Conservation (phyloP, 2,888 invertebrate species). For the Ecdyonurus torrentis region DNA sequence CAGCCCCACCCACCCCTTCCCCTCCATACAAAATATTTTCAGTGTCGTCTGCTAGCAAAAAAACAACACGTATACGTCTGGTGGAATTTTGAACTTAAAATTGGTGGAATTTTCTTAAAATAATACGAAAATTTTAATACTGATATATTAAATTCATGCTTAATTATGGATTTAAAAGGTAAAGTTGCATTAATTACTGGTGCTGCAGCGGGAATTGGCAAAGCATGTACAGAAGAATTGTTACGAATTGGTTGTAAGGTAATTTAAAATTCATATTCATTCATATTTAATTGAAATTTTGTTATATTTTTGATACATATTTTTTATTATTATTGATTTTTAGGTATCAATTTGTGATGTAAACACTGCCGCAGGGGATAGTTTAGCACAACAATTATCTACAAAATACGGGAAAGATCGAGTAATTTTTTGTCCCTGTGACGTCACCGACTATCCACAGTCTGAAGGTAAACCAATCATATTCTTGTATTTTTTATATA, state of each 20-base stretch:
- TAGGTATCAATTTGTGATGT: conserved; percentile 61
- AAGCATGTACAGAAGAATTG: conserved; percentile 52
- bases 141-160: too few relatives aligned
- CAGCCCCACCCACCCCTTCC: too few relatives aligned
- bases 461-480: conserved; percentile 54
- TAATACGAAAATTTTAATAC: too few relatives aligned
- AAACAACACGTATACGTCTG: too few relatives aligned
- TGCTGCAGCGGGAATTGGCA: conserved; percentile 54
- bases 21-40: too few relatives aligned
- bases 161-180: conserved; percentile 61
- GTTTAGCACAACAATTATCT: conserved; percentile 43
- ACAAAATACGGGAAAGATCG: conserved; percentile 49
- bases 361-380: conserved; percentile 50
- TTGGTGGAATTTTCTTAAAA: too few relatives aligned
- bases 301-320: not conserved
- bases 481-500: too few relatives aligned
- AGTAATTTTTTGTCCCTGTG: conserved; percentile 54
- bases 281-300: not conserved
- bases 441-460: conserved; percentile 61
- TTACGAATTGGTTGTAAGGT: conserved; percentile 59
- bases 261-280: not conserved
- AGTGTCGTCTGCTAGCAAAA: too few relatives aligned
- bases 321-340: conserved; percentile 12
- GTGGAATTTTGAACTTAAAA: too few relatives aligned
- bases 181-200: conserved; percentile 58